Conservation (phyloP, 2,888 invertebrate genomes). For the Lymantria monacha region DNA sequence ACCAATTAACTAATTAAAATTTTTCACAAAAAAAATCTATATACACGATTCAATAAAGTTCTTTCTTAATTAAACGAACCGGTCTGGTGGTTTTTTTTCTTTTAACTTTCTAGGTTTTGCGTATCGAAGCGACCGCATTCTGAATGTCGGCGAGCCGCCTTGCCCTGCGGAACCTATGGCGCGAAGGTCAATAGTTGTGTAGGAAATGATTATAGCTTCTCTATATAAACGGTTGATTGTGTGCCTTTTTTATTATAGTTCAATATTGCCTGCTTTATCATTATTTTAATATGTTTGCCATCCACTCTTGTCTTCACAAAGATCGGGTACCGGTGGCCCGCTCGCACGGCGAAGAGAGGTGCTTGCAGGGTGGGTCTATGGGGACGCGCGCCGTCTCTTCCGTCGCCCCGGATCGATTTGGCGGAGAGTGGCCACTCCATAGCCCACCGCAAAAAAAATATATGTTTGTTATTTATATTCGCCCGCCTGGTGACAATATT, state of each 20-base stretch:
- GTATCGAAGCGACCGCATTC: slow-evolving; percentile 45
- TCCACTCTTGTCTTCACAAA: too few relatives aligned
- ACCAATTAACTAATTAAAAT: slow-evolving; percentile 3
- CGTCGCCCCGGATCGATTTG: too few relatives aligned
- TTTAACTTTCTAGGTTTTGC: slow-evolving; percentile 41
- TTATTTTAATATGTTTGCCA: too few relatives aligned
- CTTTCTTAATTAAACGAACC: slow-evolving; percentile 11
- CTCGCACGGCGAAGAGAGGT: too few relatives aligned
- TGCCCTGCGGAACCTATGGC: slow-evolving; percentile 14
- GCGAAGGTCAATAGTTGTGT: slow-evolving; percentile 14
- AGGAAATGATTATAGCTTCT: slow-evolving; percentile 8
- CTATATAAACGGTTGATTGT: slow-evolving; percentile 6
- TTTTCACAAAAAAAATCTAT: slow-evolving; percentile 1
- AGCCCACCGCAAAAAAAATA: too few relatives aligned
- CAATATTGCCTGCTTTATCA: neutral
- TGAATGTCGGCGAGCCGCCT: slow-evolving; percentile 39
- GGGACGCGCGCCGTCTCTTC: too few relatives aligned
- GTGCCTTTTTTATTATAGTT: neutral
- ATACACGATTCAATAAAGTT: slow-evolving; percentile 19
- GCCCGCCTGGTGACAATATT: too few relatives aligned
- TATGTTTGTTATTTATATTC: too few relatives aligned
- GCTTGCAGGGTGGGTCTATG: too few relatives aligned
- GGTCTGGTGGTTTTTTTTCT: neutral
- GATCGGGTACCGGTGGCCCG: too few relatives aligned
- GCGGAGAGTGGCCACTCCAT: too few relatives aligned